Evolutionary conservation across 2,113 vertebrate genomes (phyloP), one percentile per base, ranked within the genome.

Genomic region (Rhagologus leucostigma): DNA sequence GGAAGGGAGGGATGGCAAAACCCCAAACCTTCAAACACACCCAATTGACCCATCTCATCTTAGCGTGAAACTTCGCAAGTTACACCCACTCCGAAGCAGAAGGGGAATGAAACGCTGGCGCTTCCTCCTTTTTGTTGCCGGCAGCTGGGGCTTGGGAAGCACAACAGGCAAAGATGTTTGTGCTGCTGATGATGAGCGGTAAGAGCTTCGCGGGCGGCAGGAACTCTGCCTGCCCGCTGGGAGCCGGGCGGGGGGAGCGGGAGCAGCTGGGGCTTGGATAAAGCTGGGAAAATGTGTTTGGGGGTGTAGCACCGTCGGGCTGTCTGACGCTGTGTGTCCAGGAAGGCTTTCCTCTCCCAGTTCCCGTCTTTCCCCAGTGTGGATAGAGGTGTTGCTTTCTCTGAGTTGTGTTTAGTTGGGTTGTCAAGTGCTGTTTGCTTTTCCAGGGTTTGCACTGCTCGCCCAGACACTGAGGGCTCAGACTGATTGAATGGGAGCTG

Each of bases 11-110:
- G 78, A 93, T 76, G 97, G 93, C 87, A 94, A 92, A 95, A 42
- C 42, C 77, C 56, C 95, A 95, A 94, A 93, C 89, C 85, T 96
- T 93, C 84, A 89, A 93, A 93, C 98, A 97, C 98, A 96, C 98
- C 98, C 98, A 71, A 74, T 87, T 81, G 97, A 97, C 97, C 98
- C 96, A 90, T 98, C 96, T 97, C 97, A 65, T 97, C 91, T 64
- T 77, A 68, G 96, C 95, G 63, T 87, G 97, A 96, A 97, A 96
- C 97, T 97, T 97, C 42, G n/a, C 86, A 4, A 97, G 98, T 96
- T 96, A 95, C 98, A 97, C 98, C 98, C 97, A 97, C 98, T 97
- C 70, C 52, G 95, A 59, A 94, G 96, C 96, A 71, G 97, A 46
- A 90, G 96, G 63, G 55, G 76, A 95, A 95, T 96, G 97, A 95